phyloP scores from a whole-genome alignment of 2,797 vertebrate species.

The Echiichthys vipera region DNA sequence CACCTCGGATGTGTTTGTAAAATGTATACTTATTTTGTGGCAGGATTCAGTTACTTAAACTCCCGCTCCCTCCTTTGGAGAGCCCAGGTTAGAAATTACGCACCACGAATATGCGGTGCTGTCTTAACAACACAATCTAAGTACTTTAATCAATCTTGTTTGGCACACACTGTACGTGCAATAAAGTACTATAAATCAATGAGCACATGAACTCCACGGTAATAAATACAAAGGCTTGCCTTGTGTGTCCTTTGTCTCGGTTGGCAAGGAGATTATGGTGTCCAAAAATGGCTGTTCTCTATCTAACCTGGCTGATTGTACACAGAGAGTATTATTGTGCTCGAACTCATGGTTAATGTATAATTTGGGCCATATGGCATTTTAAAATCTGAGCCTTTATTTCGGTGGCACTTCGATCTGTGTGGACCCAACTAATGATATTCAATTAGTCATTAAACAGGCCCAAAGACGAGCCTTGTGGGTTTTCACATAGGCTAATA shows the following conservation, averaged over 20 bases:
- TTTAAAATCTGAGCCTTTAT: constrained; percentile 85
- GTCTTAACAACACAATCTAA: constrained; percentile 20
- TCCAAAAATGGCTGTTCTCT: constrained; percentile 77
- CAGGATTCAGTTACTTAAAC: constrained; percentile 6
- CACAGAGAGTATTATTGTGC: constrained; percentile 79
- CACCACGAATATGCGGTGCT: constrained; percentile 57
- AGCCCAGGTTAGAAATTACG: constrained; percentile 76
- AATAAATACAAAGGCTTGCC: constrained; percentile 72
- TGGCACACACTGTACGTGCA: constrained; percentile 51
- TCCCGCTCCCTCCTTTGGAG: constrained; percentile 13
- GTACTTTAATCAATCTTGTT: constrained; percentile 58
- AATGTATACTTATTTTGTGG: background rate
- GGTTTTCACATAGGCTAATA: constrained; percentile 91
- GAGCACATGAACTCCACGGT: constrained; percentile 46
- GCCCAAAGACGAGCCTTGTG: constrained; percentile 85
- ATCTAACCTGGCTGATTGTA: constrained; percentile 73
- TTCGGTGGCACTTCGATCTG: constrained; percentile 87
- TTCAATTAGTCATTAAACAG: constrained; percentile 94
- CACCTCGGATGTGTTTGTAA: background rate
- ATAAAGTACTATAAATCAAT: constrained; percentile 72
- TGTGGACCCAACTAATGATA: constrained; percentile 92
- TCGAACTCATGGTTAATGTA: constrained; percentile 92
- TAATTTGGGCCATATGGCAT: constrained; percentile 99
- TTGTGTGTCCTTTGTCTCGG: constrained; percentile 74
- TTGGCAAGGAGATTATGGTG: constrained; percentile 86